Evolutionary conservation across 1,140 invertebrate species (phyloP).

Genomic region (Brachionus koreanus): DNA sequence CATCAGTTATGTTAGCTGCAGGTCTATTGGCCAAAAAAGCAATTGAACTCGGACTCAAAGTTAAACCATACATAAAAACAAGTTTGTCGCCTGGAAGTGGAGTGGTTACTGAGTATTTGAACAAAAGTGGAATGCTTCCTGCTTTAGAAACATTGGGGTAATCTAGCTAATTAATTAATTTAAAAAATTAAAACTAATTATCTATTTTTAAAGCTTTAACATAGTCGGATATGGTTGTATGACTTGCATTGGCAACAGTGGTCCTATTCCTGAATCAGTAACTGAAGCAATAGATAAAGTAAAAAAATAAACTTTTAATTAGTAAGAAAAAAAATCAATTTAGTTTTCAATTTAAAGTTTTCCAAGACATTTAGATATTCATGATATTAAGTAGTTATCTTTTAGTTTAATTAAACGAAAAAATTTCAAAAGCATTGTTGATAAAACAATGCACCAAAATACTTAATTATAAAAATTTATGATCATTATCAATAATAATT

Average conservation of each 20-base stretch:
- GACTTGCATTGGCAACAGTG: slow-evolving; percentile 97
- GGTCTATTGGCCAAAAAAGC: slow-evolving; percentile 91
- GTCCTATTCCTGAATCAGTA: slow-evolving; percentile 83
- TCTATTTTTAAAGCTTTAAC: slow-evolving; percentile 66
- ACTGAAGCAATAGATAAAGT: slow-evolving; percentile 89
- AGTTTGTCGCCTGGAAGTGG: slow-evolving; percentile 91
- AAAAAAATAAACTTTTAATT: slow-evolving; percentile 42
- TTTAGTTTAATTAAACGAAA: background rate
- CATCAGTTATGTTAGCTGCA: slow-evolving; percentile 81
- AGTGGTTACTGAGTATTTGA: slow-evolving; percentile 92
- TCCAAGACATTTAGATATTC: background rate
- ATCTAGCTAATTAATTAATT: slow-evolving; percentile 61
- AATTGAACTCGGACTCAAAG: slow-evolving; percentile 78
- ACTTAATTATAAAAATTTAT: too few relatives aligned
- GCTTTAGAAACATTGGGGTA: slow-evolving; percentile 70
- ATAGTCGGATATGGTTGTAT: slow-evolving; percentile 94
- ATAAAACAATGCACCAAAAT: background rate
- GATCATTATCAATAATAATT: too few relatives aligned
- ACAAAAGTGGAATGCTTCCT: slow-evolving; percentile 78
- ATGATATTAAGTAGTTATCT: background rate
- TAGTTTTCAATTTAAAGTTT: too few relatives aligned
- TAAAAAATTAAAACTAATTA: background rate
- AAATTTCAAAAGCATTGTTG: slow-evolving; percentile 46
- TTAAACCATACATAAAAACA: slow-evolving; percentile 90
- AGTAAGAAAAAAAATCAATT: background rate